Conservation (phyloP, 1,140 invertebrate genomes). For the Pseudomyrmex flavicornis region DNA sequence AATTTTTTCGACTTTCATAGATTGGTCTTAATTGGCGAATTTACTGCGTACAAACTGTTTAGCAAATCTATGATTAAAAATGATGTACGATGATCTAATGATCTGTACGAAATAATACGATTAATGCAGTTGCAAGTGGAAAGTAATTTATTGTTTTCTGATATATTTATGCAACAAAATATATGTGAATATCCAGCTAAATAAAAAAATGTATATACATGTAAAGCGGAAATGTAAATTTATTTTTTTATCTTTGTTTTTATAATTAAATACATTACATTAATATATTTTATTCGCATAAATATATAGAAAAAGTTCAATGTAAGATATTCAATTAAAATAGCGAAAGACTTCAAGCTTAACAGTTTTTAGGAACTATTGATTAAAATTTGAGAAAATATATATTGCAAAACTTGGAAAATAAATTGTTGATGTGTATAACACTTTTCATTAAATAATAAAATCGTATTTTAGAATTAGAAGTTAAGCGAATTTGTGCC, state of each 20-base stretch:
- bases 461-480: background rate
- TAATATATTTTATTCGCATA: conserved; percentile 3
- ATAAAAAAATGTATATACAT: background rate
- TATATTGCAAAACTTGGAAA: background rate
- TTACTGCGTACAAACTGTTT: background rate
- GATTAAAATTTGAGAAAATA: background rate
- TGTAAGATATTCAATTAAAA: conserved; percentile 15
- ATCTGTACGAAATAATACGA: background rate
- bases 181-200: background rate
- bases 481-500: conserved; percentile 1
- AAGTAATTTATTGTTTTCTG: background rate
- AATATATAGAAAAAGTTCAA: background rate
- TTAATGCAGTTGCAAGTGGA: background rate
- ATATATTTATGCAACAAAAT: conserved; percentile 2
- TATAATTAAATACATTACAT: background rate
- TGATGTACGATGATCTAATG: background rate
- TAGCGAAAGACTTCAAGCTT: background rate
- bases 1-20: too few species aligned
- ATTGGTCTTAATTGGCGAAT: background rate
- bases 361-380: background rate
- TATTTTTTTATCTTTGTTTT: conserved; percentile 22
- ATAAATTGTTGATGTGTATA: background rate
- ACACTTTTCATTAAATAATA: conserved; percentile 32
- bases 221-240: background rate
- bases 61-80: conserved; percentile 7